Conservation (phyloP, 2,888 invertebrate species). For the Scrobipalpa atriplicella region DNA sequence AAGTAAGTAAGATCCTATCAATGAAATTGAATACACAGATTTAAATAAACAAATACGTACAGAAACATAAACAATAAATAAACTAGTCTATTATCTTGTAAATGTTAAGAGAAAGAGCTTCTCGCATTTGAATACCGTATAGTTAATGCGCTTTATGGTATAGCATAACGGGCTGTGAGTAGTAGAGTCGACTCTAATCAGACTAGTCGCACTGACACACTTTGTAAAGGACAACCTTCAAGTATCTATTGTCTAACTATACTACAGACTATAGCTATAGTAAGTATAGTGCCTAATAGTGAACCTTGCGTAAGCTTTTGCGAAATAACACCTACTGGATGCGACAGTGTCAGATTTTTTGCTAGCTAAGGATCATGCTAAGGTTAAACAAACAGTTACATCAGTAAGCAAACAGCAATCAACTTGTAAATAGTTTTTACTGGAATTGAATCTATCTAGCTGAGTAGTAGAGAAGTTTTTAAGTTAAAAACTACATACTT, state of each 20-base stretch:
- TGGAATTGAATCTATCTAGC: not conserved
- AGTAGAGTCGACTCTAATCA: conserved; percentile 41
- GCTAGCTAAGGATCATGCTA: not conserved
- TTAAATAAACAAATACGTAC: not conserved
- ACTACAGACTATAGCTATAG: conserved; percentile 35
- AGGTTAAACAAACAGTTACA: conserved; percentile 4
- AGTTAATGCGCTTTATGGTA: not conserved
- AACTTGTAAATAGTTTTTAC: not conserved
- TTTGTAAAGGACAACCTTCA: conserved; percentile 69
- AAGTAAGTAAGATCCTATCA: not conserved
- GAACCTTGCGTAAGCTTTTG: conserved; percentile 32
- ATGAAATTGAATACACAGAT: conserved; percentile 3
- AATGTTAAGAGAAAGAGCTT: conserved; percentile 10
- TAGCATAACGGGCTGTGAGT: conserved; percentile 27
- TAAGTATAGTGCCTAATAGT: conserved; percentile 18
- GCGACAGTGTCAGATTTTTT: conserved; percentile 1
- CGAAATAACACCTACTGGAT: conserved; percentile 27
- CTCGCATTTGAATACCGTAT: not conserved
- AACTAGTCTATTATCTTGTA: not conserved
- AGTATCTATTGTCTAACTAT: conserved; percentile 60
- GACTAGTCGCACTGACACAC: conserved; percentile 69
- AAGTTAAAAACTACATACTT: not conserved
- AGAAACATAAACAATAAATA: not conserved
- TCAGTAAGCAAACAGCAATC: conserved; percentile 4
- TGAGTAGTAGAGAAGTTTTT: not conserved